Evolutionary conservation across 1,140 invertebrate genomes (phyloP), one percentile per base, ranked within the genome.

Genomic region (Euwallacea similis): DNA sequence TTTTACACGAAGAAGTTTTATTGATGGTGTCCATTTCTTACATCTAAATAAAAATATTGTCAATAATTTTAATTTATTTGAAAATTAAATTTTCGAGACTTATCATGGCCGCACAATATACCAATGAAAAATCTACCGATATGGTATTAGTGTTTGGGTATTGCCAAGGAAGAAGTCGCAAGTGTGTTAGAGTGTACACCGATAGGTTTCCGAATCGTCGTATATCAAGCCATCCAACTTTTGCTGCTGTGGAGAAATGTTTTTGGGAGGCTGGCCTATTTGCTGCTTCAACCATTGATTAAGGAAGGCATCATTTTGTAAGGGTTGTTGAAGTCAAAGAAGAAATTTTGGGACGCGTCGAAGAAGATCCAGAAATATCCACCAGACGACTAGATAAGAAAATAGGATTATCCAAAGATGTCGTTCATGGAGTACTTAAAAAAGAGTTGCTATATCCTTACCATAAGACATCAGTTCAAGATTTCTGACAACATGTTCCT

Each of bases 321-420:
- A 66, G 44, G 63, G 15, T 42, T 66, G 44, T 44, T 66, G 47
- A 53, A 41, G 63, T 66, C 54, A 15, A 66, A 66, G 44, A 66
- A 55, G 47, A 54, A 7, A 55, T 66, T 53, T 66, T 54, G 10
- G 21, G 53, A 21, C 46, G 54, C 7, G 46, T 66, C 54, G 63
- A 42, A 66, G 63, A 54, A 15, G 63, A 54, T 53, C 47, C 63
- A 7, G 16, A 66, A 54, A 8, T 6, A 62, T 43, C 41, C 42
- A 43, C 7, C 4, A 62, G 60, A 62, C 42, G 33, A 42, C 11
- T 62, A 9, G n/a, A 7, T 43, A 62, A 41, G 42, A 41, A 62
- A 43, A 42, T 62, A 62, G 42, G 42, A 62, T 33, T 62, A 44
- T 15, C 33, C 44, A 62, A 62, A 62, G n/a, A 62, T 62, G 13